A percentile compares a stretch with the other conserved stretches of the same genome.
Evolutionary conservation across 1,140 invertebrate species (phyloP).

Genomic region (Adoxophyes honmai): DNA sequence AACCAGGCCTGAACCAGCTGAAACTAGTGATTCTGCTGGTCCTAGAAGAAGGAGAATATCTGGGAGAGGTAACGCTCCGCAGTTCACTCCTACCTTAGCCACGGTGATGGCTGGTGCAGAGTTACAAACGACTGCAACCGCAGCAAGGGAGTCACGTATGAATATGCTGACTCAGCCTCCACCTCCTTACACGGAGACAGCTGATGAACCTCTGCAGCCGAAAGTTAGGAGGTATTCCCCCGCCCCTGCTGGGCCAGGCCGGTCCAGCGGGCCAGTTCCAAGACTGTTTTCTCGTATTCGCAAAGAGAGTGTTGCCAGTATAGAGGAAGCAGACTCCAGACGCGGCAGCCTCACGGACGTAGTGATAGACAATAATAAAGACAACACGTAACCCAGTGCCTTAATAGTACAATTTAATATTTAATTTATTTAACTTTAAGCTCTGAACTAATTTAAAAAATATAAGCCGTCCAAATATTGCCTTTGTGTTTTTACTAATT

Average conservation of each 20-base stretch:
- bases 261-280: conserved; percentile 52
- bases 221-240: conserved; percentile 61
- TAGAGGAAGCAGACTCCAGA: conserved; percentile 49
- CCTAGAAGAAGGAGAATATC: conserved; percentile 61
- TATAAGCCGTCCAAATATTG: conserved; percentile 41
- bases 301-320: conserved; percentile 53
- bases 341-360: conserved; percentile 64
- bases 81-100: conserved; percentile 65
- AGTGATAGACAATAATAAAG: conserved; percentile 66
- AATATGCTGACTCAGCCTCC: conserved; percentile 58
- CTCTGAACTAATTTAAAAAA: conserved; percentile 25
- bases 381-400: conserved; percentile 57
- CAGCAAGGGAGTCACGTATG: conserved; percentile 67
- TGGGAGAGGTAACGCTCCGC: conserved; percentile 55
- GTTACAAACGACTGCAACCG: conserved; percentile 57
- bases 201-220: conserved; percentile 39
- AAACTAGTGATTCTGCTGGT: conserved; percentile 33
- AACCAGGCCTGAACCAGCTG: not conserved
- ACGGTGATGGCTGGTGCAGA: conserved; percentile 67
- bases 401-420: conserved; percentile 50
- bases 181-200: conserved; percentile 60
- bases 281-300: conserved; percentile 61
- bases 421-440: conserved; percentile 36
- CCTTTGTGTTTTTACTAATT: not conserved
- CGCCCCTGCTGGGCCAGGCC: conserved; percentile 42